Conservation (phyloP, 2,797 vertebrate species). For the Smutsia gigantea region DNA sequence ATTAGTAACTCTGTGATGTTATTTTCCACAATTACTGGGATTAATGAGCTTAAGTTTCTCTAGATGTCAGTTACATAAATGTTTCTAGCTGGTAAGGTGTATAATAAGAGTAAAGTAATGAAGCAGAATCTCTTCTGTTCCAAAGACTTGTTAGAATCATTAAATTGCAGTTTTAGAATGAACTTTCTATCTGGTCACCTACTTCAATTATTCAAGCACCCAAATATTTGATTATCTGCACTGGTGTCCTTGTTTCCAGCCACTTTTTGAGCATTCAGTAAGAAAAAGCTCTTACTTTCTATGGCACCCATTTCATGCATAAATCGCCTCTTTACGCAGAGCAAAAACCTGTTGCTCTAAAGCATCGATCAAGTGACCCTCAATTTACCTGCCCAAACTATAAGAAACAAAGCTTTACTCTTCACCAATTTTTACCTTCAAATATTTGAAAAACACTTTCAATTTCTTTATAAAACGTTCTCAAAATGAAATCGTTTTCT, state of each 20-base stretch:
- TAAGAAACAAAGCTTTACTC: not conserved
- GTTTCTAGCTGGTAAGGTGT: not conserved
- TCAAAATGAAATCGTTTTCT: not conserved
- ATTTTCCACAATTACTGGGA: not conserved
- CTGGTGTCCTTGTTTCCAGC: not conserved
- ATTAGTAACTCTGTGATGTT: not conserved
- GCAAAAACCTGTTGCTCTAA: not conserved
- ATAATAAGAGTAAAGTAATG: not conserved
- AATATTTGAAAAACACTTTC: slow-evolving; percentile 3
- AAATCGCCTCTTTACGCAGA: not conserved
- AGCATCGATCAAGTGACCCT: not conserved
- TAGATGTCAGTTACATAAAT: not conserved
- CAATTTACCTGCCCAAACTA: not conserved
- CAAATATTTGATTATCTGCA: not conserved
- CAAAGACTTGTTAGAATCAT: not conserved
- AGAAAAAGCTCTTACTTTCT: not conserved
- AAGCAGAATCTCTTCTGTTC: not conserved
- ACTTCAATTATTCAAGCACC: not conserved
- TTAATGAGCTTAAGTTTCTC: not conserved
- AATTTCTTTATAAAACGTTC: not conserved
- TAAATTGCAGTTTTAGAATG: not conserved
- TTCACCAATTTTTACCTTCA: not conserved
- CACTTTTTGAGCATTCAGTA: not conserved
- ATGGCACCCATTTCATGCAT: not conserved
- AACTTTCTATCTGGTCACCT: not conserved